Conservation (phyloP, 2,113 vertebrate species). For the Acrocephalus kingi region DNA sequence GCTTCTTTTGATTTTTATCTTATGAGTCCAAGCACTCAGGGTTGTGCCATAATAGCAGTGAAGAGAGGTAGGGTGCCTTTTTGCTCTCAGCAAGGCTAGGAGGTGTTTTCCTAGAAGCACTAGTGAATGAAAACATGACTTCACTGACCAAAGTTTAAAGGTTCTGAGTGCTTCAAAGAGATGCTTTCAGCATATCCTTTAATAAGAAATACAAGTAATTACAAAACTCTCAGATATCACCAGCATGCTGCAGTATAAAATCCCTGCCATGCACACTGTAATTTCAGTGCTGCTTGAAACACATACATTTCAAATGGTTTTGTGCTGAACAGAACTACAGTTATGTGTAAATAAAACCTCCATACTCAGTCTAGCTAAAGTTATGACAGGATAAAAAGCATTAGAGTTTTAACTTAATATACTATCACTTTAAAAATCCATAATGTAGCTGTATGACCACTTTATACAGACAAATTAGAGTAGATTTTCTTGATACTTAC, state of each 20-base stretch:
- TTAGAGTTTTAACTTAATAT: constrained; percentile 3
- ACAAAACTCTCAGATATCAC: not conserved
- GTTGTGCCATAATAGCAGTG: not conserved
- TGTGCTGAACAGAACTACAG: not conserved
- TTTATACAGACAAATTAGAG: not conserved
- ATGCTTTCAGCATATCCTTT: not conserved
- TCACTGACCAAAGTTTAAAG: not conserved
- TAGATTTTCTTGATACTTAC: not conserved
- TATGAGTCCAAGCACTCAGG: not conserved
- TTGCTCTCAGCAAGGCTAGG: not conserved
- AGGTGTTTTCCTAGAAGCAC: not conserved
- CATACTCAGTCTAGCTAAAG: not conserved
- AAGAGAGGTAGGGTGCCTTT: not conserved
- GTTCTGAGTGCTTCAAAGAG: not conserved
- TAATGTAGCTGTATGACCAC: not conserved
- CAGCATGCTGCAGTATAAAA: too few species aligned
- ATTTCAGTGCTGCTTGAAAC: not conserved
- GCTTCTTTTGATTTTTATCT: not conserved
- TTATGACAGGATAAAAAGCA: not conserved
- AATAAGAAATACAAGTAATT: not conserved
- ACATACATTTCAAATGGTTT: not conserved
- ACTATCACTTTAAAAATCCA: not conserved
- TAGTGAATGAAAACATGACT: not conserved
- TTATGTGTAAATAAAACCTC: not conserved
- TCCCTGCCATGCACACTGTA: not conserved